These are phyloP conservation scores for Myodes glareolus DNA, from an alignment of 2,113 vertebrate genomes.

Conservation along the genomic window DNA sequence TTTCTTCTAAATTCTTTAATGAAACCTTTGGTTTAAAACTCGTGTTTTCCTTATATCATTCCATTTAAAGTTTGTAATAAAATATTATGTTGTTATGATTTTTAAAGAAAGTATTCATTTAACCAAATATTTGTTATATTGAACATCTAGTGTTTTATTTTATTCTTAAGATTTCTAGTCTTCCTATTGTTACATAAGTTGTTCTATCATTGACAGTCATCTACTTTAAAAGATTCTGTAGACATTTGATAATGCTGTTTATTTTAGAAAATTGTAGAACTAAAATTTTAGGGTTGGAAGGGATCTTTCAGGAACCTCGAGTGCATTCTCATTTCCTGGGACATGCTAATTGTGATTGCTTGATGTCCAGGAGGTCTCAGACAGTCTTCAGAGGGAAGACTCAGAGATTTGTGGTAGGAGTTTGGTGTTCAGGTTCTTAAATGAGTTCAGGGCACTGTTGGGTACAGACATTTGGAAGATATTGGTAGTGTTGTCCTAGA, in stretches of 20 bases:
- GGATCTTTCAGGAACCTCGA: neutral
- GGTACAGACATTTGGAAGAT: conserved; percentile 21
- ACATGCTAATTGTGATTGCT: conserved; percentile 4
- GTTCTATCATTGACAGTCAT: neutral
- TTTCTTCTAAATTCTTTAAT: neutral
- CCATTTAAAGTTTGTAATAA: conserved; percentile 24
- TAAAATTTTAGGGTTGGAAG: conserved; percentile 23
- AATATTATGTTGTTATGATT: neutral
- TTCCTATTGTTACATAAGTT: conserved; percentile 6
- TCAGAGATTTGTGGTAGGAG: neutral
- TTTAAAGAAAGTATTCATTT: conserved; percentile 35
- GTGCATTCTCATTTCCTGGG: conserved; percentile 16
- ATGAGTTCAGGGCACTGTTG: neutral
- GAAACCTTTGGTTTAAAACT: neutral
- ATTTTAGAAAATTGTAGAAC: conserved; percentile 41
- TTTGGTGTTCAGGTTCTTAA: neutral
- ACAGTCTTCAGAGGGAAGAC: neutral
- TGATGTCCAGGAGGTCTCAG: neutral
- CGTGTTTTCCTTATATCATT: neutral
- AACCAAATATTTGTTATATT: conserved; percentile 39
- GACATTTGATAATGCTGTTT: conserved; percentile 28
- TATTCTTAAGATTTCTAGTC: conserved; percentile 26
- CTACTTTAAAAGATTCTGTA: conserved; percentile 7
- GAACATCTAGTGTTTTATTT: conserved; percentile 48
- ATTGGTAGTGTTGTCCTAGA: neutral